Evolutionary conservation across 1,140 invertebrate genomes (phyloP), one percentile per base, ranked within the genome.

Genomic region (Wiebesia pumilae): DNA sequence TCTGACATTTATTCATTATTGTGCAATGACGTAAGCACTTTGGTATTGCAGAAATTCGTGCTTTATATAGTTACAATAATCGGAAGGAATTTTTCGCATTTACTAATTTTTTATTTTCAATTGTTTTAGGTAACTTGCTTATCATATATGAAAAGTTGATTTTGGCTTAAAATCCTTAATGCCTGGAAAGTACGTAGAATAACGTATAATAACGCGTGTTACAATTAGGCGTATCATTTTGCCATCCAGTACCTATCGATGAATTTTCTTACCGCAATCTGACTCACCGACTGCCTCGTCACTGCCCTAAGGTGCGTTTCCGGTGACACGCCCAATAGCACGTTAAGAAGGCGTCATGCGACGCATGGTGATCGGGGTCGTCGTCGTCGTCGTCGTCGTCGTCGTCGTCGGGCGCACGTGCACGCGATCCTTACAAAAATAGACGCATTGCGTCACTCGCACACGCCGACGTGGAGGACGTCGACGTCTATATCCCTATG

Each of bases 361-460:
- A 16, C 43, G 40, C 73, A 51, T 51, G 43, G 9, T 51, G n/a
- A 77, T 43, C 6, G 40, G 3, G 24, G 7, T 12, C 38, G 24
- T 33, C 40, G 16, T 21, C 51, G 27, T 51, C 24, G 4, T 62
- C 58, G 54, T 58, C 54, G 19, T 51, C 40, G 9, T 6, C 7
- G 73, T 24, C 73, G 19, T 21, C 38, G 27, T 19, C 47, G 27
- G 58, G 40, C 35, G 12, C 79, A 81, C 79, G 79, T 81, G 79
- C 54, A 0, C 58, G 3, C 24, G 58, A 10, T 62, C 35, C n/a
- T 40, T 19, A 67, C 79, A 30, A 67, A 81, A 81, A 81, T 81
- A 81, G 79, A 51, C 33, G 21, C 33, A 51, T 51, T 51, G 82
- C 82, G 82, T 83, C 82, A 77, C 38, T 4, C 9, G 43, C 67